These are phyloP conservation scores for Melopsittacus undulatus DNA, from an alignment of 2,797 vertebrate species.

Conservation along the genomic window DNA sequence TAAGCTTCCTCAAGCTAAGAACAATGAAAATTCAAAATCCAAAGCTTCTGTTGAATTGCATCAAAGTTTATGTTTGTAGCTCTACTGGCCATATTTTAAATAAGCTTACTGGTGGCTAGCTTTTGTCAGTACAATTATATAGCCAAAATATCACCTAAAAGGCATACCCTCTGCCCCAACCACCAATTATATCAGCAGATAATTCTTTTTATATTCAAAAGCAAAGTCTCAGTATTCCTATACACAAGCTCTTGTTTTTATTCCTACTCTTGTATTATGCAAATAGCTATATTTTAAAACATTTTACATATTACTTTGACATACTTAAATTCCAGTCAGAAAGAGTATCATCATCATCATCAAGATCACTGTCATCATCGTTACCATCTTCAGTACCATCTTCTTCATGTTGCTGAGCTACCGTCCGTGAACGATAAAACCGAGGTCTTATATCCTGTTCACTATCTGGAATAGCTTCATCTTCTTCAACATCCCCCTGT, in stretches of 20 bases:
- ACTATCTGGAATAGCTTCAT: constrained; percentile 91
- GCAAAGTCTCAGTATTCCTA: neutral
- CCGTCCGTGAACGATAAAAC: constrained; percentile 92
- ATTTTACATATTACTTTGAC: constrained; percentile 20
- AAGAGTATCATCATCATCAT: constrained; percentile 92
- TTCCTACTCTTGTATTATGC: neutral
- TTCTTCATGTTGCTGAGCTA: constrained; percentile 93
- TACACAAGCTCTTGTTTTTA: neutral
- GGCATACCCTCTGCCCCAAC: neutral
- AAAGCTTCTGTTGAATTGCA: neutral
- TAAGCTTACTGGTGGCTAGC: neutral
- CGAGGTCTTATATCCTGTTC: constrained; percentile 94
- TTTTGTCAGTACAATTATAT: neutral
- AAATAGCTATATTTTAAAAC: neutral
- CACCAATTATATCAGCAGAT: neutral
- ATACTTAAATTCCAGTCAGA: constrained; percentile 96
- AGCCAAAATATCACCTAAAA: neutral
- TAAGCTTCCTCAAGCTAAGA: neutral
- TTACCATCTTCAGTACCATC: constrained; percentile 88
- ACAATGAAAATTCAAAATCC: neutral
- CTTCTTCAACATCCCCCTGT: constrained; percentile 93
- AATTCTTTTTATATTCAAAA: neutral
- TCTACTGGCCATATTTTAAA: neutral
- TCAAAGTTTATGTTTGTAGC: neutral
- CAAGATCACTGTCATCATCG: constrained; percentile 83